Conservation (phyloP, 2,113 vertebrate genomes). For the Rostratula benghalensis region DNA sequence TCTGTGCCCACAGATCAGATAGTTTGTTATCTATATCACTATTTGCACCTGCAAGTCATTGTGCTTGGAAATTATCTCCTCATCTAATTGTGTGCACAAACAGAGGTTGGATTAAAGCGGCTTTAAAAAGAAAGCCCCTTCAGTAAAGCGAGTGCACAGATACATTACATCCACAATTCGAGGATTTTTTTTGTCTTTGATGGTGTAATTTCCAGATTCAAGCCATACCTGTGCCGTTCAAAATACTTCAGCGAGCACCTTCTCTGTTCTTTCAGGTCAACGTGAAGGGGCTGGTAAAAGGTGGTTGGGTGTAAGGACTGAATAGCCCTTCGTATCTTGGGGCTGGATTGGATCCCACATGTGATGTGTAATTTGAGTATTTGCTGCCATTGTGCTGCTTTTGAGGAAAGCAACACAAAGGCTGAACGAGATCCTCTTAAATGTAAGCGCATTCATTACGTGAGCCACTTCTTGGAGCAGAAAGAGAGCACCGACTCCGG, state of each 20-base stretch:
- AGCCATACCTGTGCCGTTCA: neutral
- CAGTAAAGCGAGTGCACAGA: neutral
- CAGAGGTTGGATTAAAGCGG: constrained; percentile 51
- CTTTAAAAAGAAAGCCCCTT: constrained; percentile 16
- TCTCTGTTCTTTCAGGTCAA: neutral
- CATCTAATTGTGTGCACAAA: constrained; percentile 60
- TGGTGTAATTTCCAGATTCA: neutral
- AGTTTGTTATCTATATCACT: constrained; percentile 69
- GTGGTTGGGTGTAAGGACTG: neutral
- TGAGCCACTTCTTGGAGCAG: constrained; percentile 48
- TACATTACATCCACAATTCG: neutral
- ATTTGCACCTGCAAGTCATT: constrained; percentile 68
- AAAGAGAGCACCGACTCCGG: constrained; percentile 12
- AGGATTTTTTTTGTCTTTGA: neutral
- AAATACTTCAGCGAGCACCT: neutral
- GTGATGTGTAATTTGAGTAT: constrained; percentile 14
- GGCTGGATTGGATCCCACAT: neutral
- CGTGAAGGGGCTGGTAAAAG: neutral
- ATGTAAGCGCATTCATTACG: constrained; percentile 29
- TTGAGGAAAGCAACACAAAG: constrained; percentile 59
- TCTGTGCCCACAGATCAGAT: constrained; percentile 62
- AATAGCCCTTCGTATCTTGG: neutral
- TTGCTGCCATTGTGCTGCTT: constrained; percentile 37
- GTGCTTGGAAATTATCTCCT: constrained; percentile 63
- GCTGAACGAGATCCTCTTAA: constrained; percentile 42